Conservation (phyloP, 2,888 invertebrate genomes). For the Rhingia campestris region DNA sequence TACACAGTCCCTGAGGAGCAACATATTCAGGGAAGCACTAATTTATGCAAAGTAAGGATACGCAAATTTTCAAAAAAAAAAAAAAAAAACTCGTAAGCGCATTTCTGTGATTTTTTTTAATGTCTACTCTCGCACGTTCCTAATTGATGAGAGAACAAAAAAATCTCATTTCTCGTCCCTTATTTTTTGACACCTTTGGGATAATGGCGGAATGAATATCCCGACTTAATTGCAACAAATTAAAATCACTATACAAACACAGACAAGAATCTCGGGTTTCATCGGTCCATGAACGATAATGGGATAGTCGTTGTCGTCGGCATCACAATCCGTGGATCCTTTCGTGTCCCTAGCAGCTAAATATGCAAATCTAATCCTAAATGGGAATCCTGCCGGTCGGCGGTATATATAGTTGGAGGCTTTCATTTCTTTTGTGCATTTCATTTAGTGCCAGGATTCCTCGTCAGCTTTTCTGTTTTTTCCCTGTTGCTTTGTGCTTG, state of each 20-base stretch:
- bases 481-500: neutral
- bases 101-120: conserved; percentile 15
- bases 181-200: conserved; percentile 31
- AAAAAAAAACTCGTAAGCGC: conserved; percentile 6
- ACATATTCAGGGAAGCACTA: conserved; percentile 13
- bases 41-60: conserved; percentile 45
- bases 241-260: conserved; percentile 70
- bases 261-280: conserved; percentile 50
- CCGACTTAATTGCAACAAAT: conserved; percentile 67
- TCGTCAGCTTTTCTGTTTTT: neutral
- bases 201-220: neutral
- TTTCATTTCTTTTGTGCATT: conserved; percentile 44
- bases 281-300: conserved; percentile 44
- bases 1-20: conserved; percentile 12
- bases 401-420: conserved; percentile 6
- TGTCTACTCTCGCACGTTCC: neutral
- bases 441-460: conserved; percentile 1
- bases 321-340: conserved; percentile 1
- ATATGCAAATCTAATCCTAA: conserved; percentile 66
- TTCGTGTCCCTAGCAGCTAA: conserved; percentile 35
- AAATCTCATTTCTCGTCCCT: conserved; percentile 3
- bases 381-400: neutral
- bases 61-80: conserved; percentile 3
- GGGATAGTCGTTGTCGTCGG: conserved; percentile 17
- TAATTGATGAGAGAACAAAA: conserved; percentile 30